Evolutionary conservation across 2,113 vertebrate genomes (phyloP), one percentile per base, ranked within the genome.

Genomic region (Naja naja): DNA sequence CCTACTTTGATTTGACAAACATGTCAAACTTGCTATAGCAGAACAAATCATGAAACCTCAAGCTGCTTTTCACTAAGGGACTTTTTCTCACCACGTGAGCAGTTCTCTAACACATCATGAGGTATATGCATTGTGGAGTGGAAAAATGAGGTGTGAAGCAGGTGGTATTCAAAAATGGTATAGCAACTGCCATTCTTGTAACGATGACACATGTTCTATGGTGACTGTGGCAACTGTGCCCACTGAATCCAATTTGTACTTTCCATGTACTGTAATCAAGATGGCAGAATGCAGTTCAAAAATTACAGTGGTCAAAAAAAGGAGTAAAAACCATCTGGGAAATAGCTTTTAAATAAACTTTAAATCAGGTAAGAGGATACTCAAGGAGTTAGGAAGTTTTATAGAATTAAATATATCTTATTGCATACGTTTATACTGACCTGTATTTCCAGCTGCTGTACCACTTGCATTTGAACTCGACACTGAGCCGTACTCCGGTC

Each of bases 391-490:
- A 34, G 43, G 10, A 85, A 60, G 56, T 90, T 52, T 56, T 34
- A 85, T 52, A 27, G 47, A 86, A 52, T 47, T 64, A 34, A 0
- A 0, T 0, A 0, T 0, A 86, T 81, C 0, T 93, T 43, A 27
- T 27, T 81, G 49, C 22, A 0, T 87, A 27, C 47, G 58, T 0
- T 64, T 0, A 20, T 9, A 95, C 97, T 87, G 95, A 99, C 99
- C 99, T 99, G 99, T 96, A 99, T 99, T 97, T 99, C 99, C 97
- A 99, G 98, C 97, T 99, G 99, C 97, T 99, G 99, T 88, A 99
- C 99, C 97, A 99, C 99, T 97, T 99, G 99, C 99, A 99, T 99
- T 98, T 99, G 99, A 90, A 99, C 99, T 95, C 99, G 97, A 97
- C 99, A 99, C 98, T 99, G 99, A 94, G 99, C 99, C 1, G 99